phyloP scores from a whole-genome alignment of 1,140 invertebrate genomes.

The Glomeris maerens region DNA sequence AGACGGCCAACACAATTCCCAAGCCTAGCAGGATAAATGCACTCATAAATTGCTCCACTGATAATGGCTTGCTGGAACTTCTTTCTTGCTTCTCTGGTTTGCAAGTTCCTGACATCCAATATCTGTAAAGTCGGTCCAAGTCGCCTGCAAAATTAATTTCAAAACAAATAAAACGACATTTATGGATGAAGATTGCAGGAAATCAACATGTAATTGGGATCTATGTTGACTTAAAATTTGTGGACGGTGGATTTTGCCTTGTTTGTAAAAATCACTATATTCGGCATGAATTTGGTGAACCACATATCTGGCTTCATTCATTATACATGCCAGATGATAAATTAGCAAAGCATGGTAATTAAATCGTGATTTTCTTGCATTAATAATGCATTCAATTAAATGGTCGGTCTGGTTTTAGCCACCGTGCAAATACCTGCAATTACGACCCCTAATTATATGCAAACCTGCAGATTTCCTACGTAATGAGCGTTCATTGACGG shows the following conservation, averaged over 20 bases:
- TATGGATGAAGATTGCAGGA: background rate
- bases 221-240: background rate
- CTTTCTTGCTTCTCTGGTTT: slow-evolving; percentile 79
- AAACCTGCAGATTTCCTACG: too few relatives aligned
- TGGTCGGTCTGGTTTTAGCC: too few relatives aligned
- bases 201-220: background rate
- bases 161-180: slow-evolving; percentile 2
- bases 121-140: slow-evolving; percentile 79
- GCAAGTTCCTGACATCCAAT: slow-evolving; percentile 96
- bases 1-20: slow-evolving; percentile 71
- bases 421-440: too few relatives aligned
- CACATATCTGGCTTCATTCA: too few relatives aligned
- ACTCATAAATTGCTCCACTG: slow-evolving; percentile 91
- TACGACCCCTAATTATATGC: too few relatives aligned
- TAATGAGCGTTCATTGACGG: too few relatives aligned
- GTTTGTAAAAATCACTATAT: background rate
- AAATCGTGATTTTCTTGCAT: too few relatives aligned
- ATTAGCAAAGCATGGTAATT: too few relatives aligned
- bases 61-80: slow-evolving; percentile 74
- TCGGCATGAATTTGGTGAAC: background rate
- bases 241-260: background rate
- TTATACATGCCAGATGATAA: too few relatives aligned
- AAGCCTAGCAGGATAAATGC: slow-evolving; percentile 89
- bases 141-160: slow-evolving; percentile 45
- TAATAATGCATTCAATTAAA: too few relatives aligned